phyloP scores from a whole-genome alignment of 1,140 invertebrate species.

The Hesperophylax magnus region DNA sequence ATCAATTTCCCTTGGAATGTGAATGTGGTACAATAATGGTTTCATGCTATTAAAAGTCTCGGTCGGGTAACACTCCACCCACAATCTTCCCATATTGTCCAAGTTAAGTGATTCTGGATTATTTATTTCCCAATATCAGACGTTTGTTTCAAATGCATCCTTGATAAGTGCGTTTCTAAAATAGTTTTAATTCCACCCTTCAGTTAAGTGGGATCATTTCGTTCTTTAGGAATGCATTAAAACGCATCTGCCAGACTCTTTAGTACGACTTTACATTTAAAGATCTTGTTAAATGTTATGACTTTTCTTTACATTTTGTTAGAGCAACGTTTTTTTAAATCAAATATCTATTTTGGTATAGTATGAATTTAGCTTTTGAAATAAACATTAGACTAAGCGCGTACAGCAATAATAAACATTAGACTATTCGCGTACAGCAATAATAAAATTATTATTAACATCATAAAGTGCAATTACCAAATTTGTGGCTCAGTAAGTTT shows the following conservation, averaged over 20 bases:
- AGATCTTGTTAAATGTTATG: neutral
- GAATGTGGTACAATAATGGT: conserved; percentile 3
- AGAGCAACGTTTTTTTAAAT: too few species aligned
- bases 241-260: neutral
- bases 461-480: too few species aligned
- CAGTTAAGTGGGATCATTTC: conserved; percentile 54
- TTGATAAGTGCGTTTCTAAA: conserved; percentile 55
- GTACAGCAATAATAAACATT: too few species aligned
- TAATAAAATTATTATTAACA: too few species aligned
- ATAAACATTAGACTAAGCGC: too few species aligned
- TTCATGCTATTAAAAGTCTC: conserved; percentile 4
- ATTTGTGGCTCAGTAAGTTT: too few species aligned
- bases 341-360: too few species aligned
- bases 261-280: neutral
- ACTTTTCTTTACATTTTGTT: too few species aligned
- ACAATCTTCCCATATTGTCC: conserved; percentile 30
- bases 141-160: conserved; percentile 53
- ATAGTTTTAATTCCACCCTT: conserved; percentile 53
- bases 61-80: neutral
- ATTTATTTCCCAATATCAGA: conserved; percentile 54
- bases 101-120: conserved; percentile 36
- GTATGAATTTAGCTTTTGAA: too few species aligned
- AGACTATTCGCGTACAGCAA: too few species aligned
- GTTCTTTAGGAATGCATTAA: conserved; percentile 48
- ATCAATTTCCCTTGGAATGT: neutral